Evolutionary conservation across 2,888 invertebrate species (phyloP).

Genomic region (Drosophila pegasa): DNA sequence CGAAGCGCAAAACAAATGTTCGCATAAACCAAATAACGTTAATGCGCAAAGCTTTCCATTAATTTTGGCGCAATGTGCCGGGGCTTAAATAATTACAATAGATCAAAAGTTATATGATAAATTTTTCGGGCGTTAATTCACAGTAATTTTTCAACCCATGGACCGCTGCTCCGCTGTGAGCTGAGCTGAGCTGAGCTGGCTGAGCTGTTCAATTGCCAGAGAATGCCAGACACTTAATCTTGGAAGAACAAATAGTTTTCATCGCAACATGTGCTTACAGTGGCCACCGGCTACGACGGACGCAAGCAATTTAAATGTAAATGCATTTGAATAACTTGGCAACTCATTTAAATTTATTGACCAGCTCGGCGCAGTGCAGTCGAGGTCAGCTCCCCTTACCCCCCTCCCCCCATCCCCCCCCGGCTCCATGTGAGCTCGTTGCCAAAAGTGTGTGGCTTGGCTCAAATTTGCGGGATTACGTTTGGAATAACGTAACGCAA

Average conservation of each 20-base stretch:
- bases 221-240: slow-evolving; percentile 3
- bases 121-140: slow-evolving; percentile 37
- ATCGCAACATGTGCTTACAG: slow-evolving; percentile 6
- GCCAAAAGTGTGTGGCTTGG: neutral
- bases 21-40: slow-evolving; percentile 13
- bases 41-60: slow-evolving; percentile 35
- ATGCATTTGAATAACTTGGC: slow-evolving; percentile 20
- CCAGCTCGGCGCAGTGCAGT: neutral
- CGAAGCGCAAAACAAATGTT: slow-evolving; percentile 10
- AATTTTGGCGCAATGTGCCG: slow-evolving; percentile 26
- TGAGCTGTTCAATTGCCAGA: slow-evolving; percentile 1
- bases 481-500: slow-evolving; percentile 6
- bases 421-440: neutral
- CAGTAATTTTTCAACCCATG: slow-evolving; percentile 37
- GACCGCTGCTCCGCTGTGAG: slow-evolving; percentile 21
- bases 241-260: slow-evolving; percentile 10
- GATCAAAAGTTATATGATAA: slow-evolving; percentile 44
- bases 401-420: no score
- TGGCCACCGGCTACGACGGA: slow-evolving; percentile 2
- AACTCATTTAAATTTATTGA: slow-evolving; percentile 21
- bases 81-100: slow-evolving; percentile 43
- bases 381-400: no score
- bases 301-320: slow-evolving; percentile 3
- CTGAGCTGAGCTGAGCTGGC: slow-evolving; percentile 25
- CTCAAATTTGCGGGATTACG: neutral